Percentiles rank a stretch among this genome's conserved stretches.
Conservation (phyloP, 2,113 vertebrate species). For the Brevimyrus niger region DNA sequence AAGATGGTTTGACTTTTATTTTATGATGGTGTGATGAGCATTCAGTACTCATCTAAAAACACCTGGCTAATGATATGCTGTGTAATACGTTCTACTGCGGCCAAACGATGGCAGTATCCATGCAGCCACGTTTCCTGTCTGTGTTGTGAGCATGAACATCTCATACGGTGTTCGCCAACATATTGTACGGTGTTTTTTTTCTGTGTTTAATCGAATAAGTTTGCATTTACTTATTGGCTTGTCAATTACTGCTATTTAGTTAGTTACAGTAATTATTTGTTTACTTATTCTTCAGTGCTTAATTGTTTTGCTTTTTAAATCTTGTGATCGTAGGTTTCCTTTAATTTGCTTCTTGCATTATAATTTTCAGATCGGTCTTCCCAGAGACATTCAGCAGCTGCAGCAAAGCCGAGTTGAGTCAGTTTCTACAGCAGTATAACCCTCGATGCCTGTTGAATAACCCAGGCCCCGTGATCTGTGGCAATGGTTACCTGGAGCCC, state of each 20-base stretch:
- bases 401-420: constrained; percentile 64
- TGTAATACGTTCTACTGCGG: neutral
- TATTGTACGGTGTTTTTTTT: neutral
- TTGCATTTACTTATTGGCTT: neutral
- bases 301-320: neutral
- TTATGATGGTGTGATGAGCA: neutral
- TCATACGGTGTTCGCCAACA: neutral
- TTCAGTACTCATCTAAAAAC: neutral
- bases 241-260: neutral
- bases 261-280: neutral
- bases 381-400: constrained; percentile 77
- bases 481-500: constrained; percentile 71
- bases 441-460: constrained; percentile 62
- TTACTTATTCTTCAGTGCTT: neutral
- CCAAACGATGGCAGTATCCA: neutral
- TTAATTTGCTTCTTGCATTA: neutral
- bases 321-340: neutral
- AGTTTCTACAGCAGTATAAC: constrained; percentile 57
- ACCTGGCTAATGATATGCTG: neutral
- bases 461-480: constrained; percentile 58
- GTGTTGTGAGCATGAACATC: neutral
- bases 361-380: constrained; percentile 31
- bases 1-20: neutral
- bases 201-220: neutral
- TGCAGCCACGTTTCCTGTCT: neutral